These are phyloP conservation scores for Coracias cyanogaster DNA, from an alignment of 2,797 vertebrate genomes.

Conservation along the genomic window DNA sequence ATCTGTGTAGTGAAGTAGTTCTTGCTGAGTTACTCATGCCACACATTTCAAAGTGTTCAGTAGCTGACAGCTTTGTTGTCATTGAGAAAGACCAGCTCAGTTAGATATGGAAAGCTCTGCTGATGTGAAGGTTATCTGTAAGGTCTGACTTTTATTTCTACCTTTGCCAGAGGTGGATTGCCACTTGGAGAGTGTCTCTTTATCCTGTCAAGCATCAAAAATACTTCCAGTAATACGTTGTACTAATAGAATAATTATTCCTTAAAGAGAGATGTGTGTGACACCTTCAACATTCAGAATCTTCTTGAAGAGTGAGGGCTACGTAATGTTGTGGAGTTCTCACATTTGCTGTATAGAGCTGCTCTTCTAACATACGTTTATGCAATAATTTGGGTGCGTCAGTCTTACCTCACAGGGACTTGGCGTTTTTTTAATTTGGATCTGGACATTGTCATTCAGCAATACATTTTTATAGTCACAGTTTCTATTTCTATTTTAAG, in stretches of 20 bases:
- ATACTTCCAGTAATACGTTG: background rate
- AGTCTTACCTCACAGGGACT: background rate
- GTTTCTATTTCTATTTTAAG: slow-evolving; percentile 15
- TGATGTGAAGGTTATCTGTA: background rate
- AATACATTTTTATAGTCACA: background rate
- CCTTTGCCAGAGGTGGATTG: background rate
- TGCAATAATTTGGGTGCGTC: background rate
- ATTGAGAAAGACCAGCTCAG: background rate
- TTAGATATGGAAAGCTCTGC: background rate
- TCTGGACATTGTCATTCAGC: background rate
- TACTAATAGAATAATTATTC: background rate
- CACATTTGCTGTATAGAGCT: background rate
- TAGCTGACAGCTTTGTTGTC: background rate
- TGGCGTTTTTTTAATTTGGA: background rate
- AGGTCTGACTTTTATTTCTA: background rate
- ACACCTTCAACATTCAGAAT: background rate
- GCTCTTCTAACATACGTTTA: background rate
- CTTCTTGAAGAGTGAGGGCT: rapidly evolving
- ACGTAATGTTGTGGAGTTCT: background rate
- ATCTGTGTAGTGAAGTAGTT: background rate
- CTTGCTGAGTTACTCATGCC: background rate
- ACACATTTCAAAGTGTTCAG: background rate
- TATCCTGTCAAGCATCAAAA: background rate
- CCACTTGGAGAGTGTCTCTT: background rate
- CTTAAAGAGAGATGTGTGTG: background rate